Conservation (phyloP, 2,888 invertebrate genomes). For the Netelia fuscicornis region DNA sequence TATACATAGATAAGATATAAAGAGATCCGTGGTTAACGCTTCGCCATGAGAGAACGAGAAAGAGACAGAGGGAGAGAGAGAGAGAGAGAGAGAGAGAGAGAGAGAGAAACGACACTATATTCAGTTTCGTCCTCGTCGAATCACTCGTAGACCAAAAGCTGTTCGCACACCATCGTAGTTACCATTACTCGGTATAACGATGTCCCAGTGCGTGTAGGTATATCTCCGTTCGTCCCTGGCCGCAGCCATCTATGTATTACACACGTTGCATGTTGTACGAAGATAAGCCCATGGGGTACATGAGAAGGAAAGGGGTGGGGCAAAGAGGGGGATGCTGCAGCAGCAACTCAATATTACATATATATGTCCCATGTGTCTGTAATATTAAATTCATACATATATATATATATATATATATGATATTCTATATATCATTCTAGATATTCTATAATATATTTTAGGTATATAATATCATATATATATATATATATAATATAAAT, state of each 20-base stretch:
- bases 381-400: neutral
- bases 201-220: neutral
- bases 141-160: slow-evolving; percentile 1
- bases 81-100: neutral
- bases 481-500: neutral
- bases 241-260: slow-evolving; percentile 24
- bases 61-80: neutral
- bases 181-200: neutral
- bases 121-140: slow-evolving; percentile 35
- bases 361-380: neutral
- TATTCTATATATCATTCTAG: neutral
- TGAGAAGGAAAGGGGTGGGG: neutral
- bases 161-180: neutral
- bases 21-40: neutral
- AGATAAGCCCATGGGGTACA: slow-evolving; percentile 51
- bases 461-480: no score
- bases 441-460: no score
- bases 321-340: neutral
- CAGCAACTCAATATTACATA: neutral
- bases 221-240: slow-evolving; percentile 23
- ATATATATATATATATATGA: neutral
- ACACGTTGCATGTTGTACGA: slow-evolving; percentile 47
- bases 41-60: no score
- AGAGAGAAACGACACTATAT: neutral
- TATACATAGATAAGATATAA: slow-evolving; percentile 24